A percentile compares a stretch with the other conserved stretches of the same genome.
These are phyloP conservation scores for Perithous albicinctus DNA, from an alignment of 2,888 invertebrate species.

Conservation along the genomic window DNA sequence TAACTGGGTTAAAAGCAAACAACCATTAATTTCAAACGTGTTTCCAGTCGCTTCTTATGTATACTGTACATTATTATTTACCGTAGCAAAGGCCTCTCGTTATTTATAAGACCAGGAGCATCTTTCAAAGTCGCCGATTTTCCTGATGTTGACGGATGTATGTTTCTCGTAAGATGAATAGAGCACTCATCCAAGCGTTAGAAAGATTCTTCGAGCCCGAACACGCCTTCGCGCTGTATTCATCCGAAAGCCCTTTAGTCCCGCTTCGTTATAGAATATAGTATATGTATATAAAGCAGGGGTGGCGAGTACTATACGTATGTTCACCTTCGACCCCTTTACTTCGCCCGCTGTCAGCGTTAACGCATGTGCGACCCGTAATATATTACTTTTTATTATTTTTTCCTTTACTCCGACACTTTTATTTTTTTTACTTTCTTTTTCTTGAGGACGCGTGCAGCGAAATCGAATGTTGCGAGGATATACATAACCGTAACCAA, in stretches of 20 bases:
- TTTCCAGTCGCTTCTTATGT: neutral
- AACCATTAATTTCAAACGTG: neutral
- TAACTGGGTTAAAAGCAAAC: neutral
- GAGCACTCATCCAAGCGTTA: slow-evolving; percentile 33
- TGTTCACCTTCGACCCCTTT: slow-evolving; percentile 59
- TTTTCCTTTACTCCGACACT: slow-evolving; percentile 34
- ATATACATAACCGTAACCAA: slow-evolving; percentile 37
- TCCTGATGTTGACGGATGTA: slow-evolving; percentile 37
- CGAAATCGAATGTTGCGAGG: slow-evolving; percentile 66
- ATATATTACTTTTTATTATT: slow-evolving; percentile 42
- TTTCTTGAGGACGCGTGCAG: slow-evolving; percentile 65
- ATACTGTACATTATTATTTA: slow-evolving; percentile 21
- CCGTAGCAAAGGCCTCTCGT: slow-evolving; percentile 22
- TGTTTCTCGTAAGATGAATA: slow-evolving; percentile 33
- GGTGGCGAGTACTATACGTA: slow-evolving; percentile 16
- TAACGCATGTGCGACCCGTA: slow-evolving; percentile 42
- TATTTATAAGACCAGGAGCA: slow-evolving; percentile 49
- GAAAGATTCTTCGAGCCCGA: slow-evolving; percentile 49
- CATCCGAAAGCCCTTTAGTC: slow-evolving; percentile 54
- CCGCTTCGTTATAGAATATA: slow-evolving; percentile 50
- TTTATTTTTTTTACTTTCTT: slow-evolving; percentile 31
- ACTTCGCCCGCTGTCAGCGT: slow-evolving; percentile 57
- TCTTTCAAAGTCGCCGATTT: slow-evolving; percentile 49
- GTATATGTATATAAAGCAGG: slow-evolving; percentile 30
- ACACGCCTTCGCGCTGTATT: slow-evolving; percentile 22